Percentiles rank a stretch among this genome's conserved stretches.
Conservation (phyloP, 2,113 vertebrate genomes). For the Arizona elegans region DNA sequence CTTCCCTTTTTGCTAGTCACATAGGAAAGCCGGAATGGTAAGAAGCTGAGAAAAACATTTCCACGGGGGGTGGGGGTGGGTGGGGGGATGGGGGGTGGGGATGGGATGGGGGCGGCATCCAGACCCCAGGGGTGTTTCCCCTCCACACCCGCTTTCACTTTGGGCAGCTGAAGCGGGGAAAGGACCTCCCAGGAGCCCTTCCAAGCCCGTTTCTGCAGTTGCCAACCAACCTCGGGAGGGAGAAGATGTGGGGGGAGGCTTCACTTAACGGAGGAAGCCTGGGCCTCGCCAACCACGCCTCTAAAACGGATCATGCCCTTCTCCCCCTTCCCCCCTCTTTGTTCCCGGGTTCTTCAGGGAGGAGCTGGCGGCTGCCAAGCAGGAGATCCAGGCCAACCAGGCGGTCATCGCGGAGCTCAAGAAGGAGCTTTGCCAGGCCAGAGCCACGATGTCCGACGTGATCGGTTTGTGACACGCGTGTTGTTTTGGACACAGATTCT, state of each 20-base stretch:
- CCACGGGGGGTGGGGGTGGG: too few relatives aligned
- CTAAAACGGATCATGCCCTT: fast-evolving
- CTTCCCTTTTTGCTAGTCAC: fast-evolving
- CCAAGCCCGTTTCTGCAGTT: fast-evolving
- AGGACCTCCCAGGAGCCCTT: background rate
- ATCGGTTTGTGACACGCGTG: constrained; percentile 61
- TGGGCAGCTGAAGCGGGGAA: background rate
- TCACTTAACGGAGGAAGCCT: background rate
- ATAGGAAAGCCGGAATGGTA: background rate
- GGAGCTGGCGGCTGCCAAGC: constrained; percentile 56
- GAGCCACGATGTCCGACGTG: constrained; percentile 69
- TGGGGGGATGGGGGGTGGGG: too few relatives aligned
- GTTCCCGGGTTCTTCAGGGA: constrained; percentile 47
- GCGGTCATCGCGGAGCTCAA: constrained; percentile 62
- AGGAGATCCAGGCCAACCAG: constrained; percentile 63
- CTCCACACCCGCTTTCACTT: too few relatives aligned
- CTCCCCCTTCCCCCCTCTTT: background rate
- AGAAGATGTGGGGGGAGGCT: background rate
- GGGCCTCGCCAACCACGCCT: background rate
- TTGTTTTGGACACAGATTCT: fast-evolving
- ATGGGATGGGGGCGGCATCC: too few relatives aligned
- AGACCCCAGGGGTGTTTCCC: too few relatives aligned
- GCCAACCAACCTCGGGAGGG: fast-evolving
- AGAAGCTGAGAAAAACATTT: background rate
- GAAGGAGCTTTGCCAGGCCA: constrained; percentile 62